Percentiles rank a stretch among this genome's conserved stretches.
phyloP scores from a whole-genome alignment of 2,888 invertebrate species.

The Antheraea yamamai region DNA sequence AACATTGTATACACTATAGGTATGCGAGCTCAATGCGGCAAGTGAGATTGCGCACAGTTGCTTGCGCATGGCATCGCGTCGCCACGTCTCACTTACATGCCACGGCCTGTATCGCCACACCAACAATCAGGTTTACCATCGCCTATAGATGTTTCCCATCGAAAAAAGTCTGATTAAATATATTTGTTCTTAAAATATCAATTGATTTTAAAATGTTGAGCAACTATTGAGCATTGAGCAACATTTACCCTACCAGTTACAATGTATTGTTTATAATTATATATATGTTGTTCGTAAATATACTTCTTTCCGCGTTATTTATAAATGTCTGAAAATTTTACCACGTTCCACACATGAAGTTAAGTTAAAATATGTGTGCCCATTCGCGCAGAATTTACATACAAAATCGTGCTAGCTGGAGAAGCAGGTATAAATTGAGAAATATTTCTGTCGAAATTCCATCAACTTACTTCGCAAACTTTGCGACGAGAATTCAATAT shows the following conservation, averaged over 20 bases:
- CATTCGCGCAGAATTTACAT: conserved; percentile 3
- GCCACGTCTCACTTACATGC: no score
- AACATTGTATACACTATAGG: no score
- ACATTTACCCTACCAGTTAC: neutral
- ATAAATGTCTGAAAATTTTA: neutral
- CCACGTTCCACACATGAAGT: neutral
- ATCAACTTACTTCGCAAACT: conserved; percentile 16
- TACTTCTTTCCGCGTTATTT: neutral
- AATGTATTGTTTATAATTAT: neutral
- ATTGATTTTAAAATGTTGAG: no score
- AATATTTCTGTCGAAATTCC: conserved; percentile 17
- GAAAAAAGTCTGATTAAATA: no score
- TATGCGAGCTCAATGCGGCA: no score
- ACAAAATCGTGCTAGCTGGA: conserved; percentile 6
- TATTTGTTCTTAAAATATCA: no score
- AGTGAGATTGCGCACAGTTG: no score
- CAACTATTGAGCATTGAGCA: no score
- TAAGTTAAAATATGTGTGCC: neutral
- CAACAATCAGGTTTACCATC: no score
- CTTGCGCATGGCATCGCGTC: no score
- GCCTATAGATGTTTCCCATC: no score
- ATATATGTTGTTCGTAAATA: neutral
- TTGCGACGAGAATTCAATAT: conserved; percentile 10
- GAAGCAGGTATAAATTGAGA: conserved; percentile 18
- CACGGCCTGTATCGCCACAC: no score